These are phyloP conservation scores for Perizoma flavofasciatum DNA, from an alignment of 2,888 invertebrate species.

Conservation along the genomic window DNA sequence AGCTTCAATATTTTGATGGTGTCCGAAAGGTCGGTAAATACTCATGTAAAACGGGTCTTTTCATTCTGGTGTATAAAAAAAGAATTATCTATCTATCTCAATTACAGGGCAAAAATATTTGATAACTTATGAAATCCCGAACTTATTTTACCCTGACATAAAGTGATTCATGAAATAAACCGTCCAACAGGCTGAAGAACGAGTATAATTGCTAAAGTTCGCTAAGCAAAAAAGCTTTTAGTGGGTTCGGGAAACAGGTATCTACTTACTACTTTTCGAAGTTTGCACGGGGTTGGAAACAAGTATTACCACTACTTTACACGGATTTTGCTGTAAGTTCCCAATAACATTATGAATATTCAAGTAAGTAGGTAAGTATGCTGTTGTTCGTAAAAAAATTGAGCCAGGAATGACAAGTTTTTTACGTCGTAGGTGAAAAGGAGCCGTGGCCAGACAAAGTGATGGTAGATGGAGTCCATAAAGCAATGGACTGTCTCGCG, in stretches of 20 bases:
- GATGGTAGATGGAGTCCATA: too few relatives aligned
- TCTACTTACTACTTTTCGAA: slow-evolving; percentile 31
- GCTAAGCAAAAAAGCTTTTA: slow-evolving; percentile 43
- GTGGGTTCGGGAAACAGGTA: slow-evolving; percentile 39
- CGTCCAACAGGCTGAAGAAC: slow-evolving; percentile 34
- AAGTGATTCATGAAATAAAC: slow-evolving; percentile 38
- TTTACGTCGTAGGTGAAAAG: too few relatives aligned
- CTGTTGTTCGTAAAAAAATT: slow-evolving; percentile 21
- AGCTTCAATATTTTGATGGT: too few relatives aligned
- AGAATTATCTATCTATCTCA: too few relatives aligned
- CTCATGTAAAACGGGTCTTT: too few relatives aligned
- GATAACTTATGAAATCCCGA: slow-evolving; percentile 7
- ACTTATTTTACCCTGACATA: slow-evolving; percentile 22
- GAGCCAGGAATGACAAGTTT: slow-evolving; percentile 6
- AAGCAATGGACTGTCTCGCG: too few relatives aligned
- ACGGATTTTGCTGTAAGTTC: slow-evolving; percentile 29
- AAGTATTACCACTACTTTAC: slow-evolving; percentile 27
- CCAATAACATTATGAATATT: slow-evolving; percentile 23
- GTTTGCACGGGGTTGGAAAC: slow-evolving; percentile 27
- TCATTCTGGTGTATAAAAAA: too few relatives aligned
- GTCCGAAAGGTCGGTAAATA: too few relatives aligned
- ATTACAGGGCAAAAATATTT: slow-evolving; percentile 2
- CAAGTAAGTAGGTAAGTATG: slow-evolving; percentile 4
- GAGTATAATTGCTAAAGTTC: slow-evolving; percentile 49
- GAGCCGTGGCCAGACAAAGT: too few relatives aligned